Base-by-base conservation (phyloP, 2,888 invertebrate species). In the Morpho deidamia region DNA sequence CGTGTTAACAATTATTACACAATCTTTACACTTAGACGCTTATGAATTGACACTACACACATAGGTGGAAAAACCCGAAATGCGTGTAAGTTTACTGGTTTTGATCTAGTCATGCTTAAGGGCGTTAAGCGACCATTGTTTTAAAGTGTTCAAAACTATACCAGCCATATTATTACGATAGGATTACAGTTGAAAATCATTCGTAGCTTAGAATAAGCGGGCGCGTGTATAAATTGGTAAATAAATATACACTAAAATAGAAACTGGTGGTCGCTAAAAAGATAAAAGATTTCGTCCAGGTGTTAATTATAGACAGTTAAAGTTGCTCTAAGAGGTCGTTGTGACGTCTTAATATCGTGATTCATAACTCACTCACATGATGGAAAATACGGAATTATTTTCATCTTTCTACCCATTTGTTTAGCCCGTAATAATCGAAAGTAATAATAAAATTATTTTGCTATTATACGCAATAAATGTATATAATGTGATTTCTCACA, bases 251-350 rank as follows among this genome's bases (percentile, higher is more conserved):
- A 33, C 40, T 40, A 48, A 48, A 40, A 48, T 48, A 40, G 40
- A 34, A 48, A 48, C 47, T 40, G n/a, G 3, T 9, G 40, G 48
- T 40, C 48, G 41, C 48, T 48, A 48, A 82, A 75, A 73, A 81
- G 80, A 81, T 81, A 78, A 76, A 76, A 81, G 69, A 76, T 65
- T 75, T 66, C 63, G 71, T 67, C 68, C 53, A 64, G 62, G 74
- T 71, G 81, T 63, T 76, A 76, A 81, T 72, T 73, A 70, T 57
- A 37, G 55, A 72, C 70, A 72, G 81, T 79, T 78, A 78, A 68
- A 65, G 55, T 56, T 60, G 45, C 34, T 41, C 41, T 49, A 41
- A 48, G 42, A 47, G 55, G 4, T 41, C 34, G 39, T 10, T 33
- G 33, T 47, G 11, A 39, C 11, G 23, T 23, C 8, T 38, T 39